These are phyloP conservation scores for Leptopilina syphax DNA, from an alignment of 2,888 invertebrate species.

Conservation along the genomic window DNA sequence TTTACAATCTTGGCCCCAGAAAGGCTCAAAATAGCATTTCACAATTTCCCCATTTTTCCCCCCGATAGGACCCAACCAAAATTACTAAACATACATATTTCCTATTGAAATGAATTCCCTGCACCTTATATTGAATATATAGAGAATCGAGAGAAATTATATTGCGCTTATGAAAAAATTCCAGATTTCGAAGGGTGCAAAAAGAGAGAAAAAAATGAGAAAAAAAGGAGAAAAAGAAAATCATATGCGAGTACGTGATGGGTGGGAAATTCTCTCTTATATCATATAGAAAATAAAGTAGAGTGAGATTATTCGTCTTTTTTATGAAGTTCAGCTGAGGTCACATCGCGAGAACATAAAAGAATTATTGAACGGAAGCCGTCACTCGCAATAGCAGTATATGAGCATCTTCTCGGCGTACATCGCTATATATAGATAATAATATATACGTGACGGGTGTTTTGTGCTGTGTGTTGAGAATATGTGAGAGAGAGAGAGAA, in stretches of 20 bases:
- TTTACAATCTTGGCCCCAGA: too few relatives aligned
- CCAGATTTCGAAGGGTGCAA: slow-evolving; percentile 9
- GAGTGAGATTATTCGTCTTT: slow-evolving; percentile 39
- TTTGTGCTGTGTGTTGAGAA: slow-evolving; percentile 46
- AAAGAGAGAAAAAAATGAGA: too few relatives aligned
- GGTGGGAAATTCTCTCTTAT: slow-evolving; percentile 29
- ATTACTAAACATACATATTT: too few relatives aligned
- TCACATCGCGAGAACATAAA: slow-evolving; percentile 56
- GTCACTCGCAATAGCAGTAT: slow-evolving; percentile 58
- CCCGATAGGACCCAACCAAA: too few relatives aligned
- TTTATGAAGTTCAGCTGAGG: slow-evolving; percentile 46
- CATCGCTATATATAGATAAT: slow-evolving; percentile 40
- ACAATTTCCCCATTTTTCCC: too few relatives aligned
- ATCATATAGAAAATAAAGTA: slow-evolving; percentile 28
- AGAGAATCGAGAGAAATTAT: neutral
- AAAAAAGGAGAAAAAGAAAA: neutral
- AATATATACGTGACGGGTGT: slow-evolving; percentile 42
- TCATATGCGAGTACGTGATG: slow-evolving; percentile 33
- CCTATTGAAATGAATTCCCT: neutral
- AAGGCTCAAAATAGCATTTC: too few relatives aligned
- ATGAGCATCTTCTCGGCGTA: slow-evolving; percentile 33
- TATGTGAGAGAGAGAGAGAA: slow-evolving; percentile 44
- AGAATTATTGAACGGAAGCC: slow-evolving; percentile 62
- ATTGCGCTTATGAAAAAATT: slow-evolving; percentile 21
- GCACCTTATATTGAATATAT: neutral